These are phyloP conservation scores for Calycopis cecrops DNA, from an alignment of 1,140 invertebrate species.

Conservation along the genomic window DNA sequence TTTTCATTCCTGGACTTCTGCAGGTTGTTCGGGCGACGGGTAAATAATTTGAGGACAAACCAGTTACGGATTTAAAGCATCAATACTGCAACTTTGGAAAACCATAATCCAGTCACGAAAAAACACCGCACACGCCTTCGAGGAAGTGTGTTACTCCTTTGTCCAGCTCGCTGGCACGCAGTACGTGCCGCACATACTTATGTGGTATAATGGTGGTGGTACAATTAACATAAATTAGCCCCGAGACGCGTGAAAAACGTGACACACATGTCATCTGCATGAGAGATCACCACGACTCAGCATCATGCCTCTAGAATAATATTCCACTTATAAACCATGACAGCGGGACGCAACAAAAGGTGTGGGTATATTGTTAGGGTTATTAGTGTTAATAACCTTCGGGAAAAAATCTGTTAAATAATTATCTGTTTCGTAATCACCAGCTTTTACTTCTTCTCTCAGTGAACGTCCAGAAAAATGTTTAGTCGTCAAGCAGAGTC, in stretches of 20 bases:
- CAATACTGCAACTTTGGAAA: no score
- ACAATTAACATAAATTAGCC: conserved; percentile 68
- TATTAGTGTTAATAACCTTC: conserved; percentile 4
- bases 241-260: conserved; percentile 61
- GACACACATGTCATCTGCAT: conserved; percentile 61
- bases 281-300: conserved; percentile 34
- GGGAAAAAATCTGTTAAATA: background rate
- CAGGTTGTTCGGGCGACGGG: no score
- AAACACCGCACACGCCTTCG: conserved; percentile 15
- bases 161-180: conserved; percentile 23
- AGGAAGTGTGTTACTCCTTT: conserved; percentile 33
- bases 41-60: no score
- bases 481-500: no score
- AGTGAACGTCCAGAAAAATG: no score
- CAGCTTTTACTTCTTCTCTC: no score
- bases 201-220: conserved; percentile 30
- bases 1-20: no score
- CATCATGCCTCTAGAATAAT: conserved; percentile 40
- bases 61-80: no score
- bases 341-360: conserved; percentile 20
- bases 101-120: no score
- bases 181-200: conserved; percentile 59
- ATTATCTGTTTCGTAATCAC: no score
- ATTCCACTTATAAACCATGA: conserved; percentile 41
- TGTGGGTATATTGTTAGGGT: conserved; percentile 9